Evolutionary conservation across 2,797 vertebrate genomes (phyloP), one percentile per base, ranked within the genome.

Genomic region (Brachyalestes nurse): DNA sequence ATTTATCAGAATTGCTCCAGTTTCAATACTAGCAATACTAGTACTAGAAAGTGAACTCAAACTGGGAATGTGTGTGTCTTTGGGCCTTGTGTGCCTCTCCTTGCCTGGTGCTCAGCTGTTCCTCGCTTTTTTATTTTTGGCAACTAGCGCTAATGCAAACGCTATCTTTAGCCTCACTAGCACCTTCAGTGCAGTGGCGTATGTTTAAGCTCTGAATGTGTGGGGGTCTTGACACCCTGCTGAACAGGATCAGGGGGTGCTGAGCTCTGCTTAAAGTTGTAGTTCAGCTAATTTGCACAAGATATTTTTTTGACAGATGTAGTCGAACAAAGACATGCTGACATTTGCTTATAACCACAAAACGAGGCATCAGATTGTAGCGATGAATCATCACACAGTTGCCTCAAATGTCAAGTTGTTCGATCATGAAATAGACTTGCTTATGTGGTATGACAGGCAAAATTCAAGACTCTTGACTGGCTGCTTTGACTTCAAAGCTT

Each of bases 121-220:
- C 78, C 60, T 65, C 62, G 73, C 61, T 23, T 0, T 64, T 71
- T 77, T 83, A 83, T 84, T 83, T 84, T 78, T 70, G 74, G 71
- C n/a, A n/a, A 28, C 58, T 5, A 21, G 55, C 47, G 40, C 65
- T 84, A 72, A 77, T 49, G 74, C 85, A 77, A 19, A 61, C 25
- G 13, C 75, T 80, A 81, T 81, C 42, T 82, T 83, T 84, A 83
- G 80, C 19, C 0, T 6, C 1, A 55, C 51, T 72, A 60, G 74
- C 78, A 80, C 73, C 57, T 70, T 75, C 7, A 14, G 61, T 61
- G 66, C 58, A 73, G 64, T 17, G 14, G 21, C 38, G 19, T 42
- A n/a, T 55, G 61, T 69, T 5, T 23, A 58, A 66, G 17, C 10
- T 6, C 8, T 23, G 69, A 40, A 42, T 10, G 9, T 21, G 38